Evolutionary conservation across 2,888 invertebrate species (phyloP).

Genomic region (Congeria kusceri): DNA sequence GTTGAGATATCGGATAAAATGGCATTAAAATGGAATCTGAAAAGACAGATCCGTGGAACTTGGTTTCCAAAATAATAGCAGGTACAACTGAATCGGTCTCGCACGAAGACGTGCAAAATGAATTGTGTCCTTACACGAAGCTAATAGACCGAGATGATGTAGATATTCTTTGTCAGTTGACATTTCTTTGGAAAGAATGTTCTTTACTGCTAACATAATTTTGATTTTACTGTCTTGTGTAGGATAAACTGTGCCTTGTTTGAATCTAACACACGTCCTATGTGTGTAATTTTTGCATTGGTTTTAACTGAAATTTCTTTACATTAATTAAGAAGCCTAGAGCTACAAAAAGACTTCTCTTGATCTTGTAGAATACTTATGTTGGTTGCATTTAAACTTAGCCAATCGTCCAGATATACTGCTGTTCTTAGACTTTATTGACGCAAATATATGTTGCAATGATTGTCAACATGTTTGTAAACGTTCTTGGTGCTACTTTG

Average conservation of each 20-base stretch:
- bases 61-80: conserved; percentile 26
- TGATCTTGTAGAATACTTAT: conserved; percentile 23
- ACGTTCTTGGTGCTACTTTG: no score
- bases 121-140: conserved; percentile 28
- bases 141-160: conserved; percentile 31
- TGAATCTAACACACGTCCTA: conserved; percentile 30
- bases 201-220: conserved; percentile 11
- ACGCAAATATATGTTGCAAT: conserved; percentile 32
- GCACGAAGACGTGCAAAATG: conserved; percentile 16
- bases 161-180: conserved; percentile 27
- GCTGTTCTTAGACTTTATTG: conserved; percentile 31
- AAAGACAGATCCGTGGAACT: conserved; percentile 11
- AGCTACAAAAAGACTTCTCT: conserved; percentile 16
- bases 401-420: conserved; percentile 58
- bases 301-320: conserved; percentile 38
- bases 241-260: conserved; percentile 35
- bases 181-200: not conserved
- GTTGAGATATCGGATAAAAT: conserved; percentile 21
- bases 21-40: conserved; percentile 19
- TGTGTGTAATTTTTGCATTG: conserved; percentile 36
- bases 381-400: conserved; percentile 24
- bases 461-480: conserved; percentile 48
- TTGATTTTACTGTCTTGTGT: conserved; percentile 37
- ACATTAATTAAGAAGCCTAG: conserved; percentile 54
- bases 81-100: conserved; percentile 29